Percentiles rank a stretch among this genome's conserved stretches.
Evolutionary conservation across 2,888 invertebrate species (phyloP).

Genomic region (Hemaris fuciformis): DNA sequence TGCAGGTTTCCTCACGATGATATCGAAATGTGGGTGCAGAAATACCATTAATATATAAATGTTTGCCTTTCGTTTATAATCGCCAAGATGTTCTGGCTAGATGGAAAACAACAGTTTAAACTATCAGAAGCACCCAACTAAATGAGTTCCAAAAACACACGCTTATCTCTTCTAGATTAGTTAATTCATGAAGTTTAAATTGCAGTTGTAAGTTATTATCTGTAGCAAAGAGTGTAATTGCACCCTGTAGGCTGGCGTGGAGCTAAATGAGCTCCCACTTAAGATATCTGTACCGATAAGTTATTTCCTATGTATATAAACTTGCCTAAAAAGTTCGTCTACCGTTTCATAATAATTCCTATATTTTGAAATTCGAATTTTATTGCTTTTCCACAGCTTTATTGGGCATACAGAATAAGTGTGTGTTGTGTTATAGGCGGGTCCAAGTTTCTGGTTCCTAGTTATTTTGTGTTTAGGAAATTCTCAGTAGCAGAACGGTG

Average conservation of each 20-base stretch:
- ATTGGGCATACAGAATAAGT: too few species aligned
- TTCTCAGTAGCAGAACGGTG: too few species aligned
- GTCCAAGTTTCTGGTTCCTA: too few species aligned
- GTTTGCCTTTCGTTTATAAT: too few species aligned
- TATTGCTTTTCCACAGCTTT: too few species aligned
- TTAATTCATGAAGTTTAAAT: constrained; percentile 23
- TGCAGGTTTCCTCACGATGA: too few species aligned
- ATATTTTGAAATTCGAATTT: background rate
- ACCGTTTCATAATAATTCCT: background rate
- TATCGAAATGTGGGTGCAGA: too few species aligned
- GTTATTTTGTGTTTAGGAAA: too few species aligned
- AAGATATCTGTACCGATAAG: constrained; percentile 37
- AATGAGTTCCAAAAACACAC: background rate
- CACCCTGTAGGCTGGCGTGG: constrained; percentile 42
- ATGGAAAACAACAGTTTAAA: background rate
- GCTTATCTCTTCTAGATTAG: constrained; percentile 20
- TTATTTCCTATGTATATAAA: constrained; percentile 13
- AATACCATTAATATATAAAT: too few species aligned
- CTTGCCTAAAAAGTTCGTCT: background rate
- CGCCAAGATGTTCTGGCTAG: too few species aligned
- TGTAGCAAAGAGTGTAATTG: constrained; percentile 50
- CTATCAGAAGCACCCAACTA: background rate
- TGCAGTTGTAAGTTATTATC: constrained; percentile 54
- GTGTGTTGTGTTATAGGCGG: too few species aligned
- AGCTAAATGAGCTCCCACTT: constrained; percentile 38